These are phyloP conservation scores for Melanitta fusca DNA, from an alignment of 2,797 vertebrate genomes.

Conservation along the genomic window DNA sequence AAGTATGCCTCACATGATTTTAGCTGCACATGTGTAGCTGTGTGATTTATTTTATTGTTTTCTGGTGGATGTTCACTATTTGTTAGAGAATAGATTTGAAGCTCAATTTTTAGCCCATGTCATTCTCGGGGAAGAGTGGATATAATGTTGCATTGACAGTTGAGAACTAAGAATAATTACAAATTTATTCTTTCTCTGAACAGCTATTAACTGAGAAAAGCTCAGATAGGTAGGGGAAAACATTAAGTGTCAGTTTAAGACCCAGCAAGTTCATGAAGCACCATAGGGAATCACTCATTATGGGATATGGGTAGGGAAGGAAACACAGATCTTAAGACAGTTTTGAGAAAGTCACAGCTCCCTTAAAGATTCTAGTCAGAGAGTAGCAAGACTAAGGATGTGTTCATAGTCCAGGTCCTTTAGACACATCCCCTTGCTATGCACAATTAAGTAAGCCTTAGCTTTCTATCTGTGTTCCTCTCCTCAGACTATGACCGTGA, in stretches of 20 bases:
- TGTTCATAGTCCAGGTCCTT: background rate
- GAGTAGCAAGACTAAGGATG: background rate
- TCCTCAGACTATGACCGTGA: background rate
- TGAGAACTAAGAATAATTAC: constrained; percentile 8
- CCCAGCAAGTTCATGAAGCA: background rate
- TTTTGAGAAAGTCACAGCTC: background rate
- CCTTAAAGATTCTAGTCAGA: background rate
- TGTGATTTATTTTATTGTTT: constrained; percentile 37
- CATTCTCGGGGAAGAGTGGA: background rate
- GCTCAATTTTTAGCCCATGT: background rate
- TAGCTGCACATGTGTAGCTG: constrained; percentile 26
- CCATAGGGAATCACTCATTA: background rate
- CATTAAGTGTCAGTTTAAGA: background rate
- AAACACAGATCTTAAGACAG: background rate
- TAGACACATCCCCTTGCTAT: background rate
- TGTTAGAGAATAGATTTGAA: constrained; percentile 1
- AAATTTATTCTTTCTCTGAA: constrained; percentile 7
- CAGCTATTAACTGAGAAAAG: constrained; percentile 9
- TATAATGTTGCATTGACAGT: background rate
- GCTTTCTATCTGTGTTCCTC: background rate
- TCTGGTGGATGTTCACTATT: background rate
- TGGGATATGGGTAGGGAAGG: background rate
- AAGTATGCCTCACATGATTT: constrained; percentile 50
- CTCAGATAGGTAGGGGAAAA: background rate
- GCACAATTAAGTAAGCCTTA: background rate